A percentile compares a stretch with the other conserved stretches of the same genome.
Evolutionary conservation across 2,888 invertebrate species (phyloP).

Genomic region (Dicyrtomina minuta): DNA sequence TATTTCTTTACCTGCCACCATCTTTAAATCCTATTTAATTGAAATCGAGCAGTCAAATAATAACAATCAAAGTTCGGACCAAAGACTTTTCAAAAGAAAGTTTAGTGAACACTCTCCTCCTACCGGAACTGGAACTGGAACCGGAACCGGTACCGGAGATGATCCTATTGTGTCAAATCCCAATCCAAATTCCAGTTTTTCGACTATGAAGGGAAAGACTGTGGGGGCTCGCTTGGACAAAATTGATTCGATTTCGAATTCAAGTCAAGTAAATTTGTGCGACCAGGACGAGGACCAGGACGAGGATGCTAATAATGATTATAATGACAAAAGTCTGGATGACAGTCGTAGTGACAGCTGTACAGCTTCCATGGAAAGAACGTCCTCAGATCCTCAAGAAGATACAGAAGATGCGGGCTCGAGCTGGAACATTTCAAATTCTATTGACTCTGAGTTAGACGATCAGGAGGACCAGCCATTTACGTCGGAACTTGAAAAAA

Average conservation of each 20-base stretch:
- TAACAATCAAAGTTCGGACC: conserved; percentile 4
- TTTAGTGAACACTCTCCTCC: not conserved
- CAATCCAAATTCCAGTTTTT: too few species aligned
- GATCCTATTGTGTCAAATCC: too few species aligned
- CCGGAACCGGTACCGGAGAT: too few species aligned
- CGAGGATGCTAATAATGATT: too few species aligned
- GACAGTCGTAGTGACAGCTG: not conserved
- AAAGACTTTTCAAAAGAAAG: conserved; percentile 19
- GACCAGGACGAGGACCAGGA: too few species aligned
- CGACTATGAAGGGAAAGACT: not conserved
- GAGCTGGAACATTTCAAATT: conserved; percentile 18
- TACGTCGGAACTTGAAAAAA: conserved; percentile 47
- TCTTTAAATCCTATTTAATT: conserved; percentile 44
- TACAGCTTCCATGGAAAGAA: not conserved
- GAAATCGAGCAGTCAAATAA: conserved; percentile 12
- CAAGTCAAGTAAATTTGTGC: conserved; percentile 14
- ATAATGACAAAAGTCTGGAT: not conserved
- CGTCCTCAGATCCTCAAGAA: not conserved
- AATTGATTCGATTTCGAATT: conserved; percentile 28
- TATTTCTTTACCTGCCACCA: conserved; percentile 49
- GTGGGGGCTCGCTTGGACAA: not conserved
- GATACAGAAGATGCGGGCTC: not conserved
- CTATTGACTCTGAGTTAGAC: conserved; percentile 16
- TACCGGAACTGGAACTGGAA: too few species aligned
- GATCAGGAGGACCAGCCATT: conserved; percentile 38